These are phyloP conservation scores for Baccha elongata DNA, from an alignment of 2,888 invertebrate genomes.

Conservation along the genomic window DNA sequence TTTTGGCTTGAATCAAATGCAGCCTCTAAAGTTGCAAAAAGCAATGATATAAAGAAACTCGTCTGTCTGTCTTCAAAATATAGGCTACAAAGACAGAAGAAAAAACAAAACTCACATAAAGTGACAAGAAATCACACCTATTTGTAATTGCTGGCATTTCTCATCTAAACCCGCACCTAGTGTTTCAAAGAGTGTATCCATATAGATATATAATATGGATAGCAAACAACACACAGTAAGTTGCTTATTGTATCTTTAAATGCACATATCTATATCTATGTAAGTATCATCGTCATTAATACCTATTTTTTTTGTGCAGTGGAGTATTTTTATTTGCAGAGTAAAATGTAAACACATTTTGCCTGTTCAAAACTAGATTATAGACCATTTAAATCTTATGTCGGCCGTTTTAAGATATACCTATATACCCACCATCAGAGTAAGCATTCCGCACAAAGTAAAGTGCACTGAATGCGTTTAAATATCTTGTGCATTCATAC, in stretches of 20 bases:
- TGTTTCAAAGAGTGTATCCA: slow-evolving; percentile 9
- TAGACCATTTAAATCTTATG: slow-evolving; percentile 37
- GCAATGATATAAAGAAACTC: slow-evolving; percentile 12
- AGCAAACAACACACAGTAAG: slow-evolving; percentile 32
- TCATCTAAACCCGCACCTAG: slow-evolving; percentile 56
- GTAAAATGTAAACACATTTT: slow-evolving; percentile 46
- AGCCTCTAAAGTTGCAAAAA: slow-evolving; percentile 25
- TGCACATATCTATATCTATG: slow-evolving; percentile 6
- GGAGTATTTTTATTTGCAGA: slow-evolving; percentile 40
- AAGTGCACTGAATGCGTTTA: slow-evolving; percentile 30
- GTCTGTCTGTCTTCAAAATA: slow-evolving; percentile 25
- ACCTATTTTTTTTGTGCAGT: neutral
- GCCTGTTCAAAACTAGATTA: slow-evolving; percentile 51
- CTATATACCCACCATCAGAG: too few species aligned
- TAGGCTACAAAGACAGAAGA: slow-evolving; percentile 19
- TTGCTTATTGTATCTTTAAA: slow-evolving; percentile 27
- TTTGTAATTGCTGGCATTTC: slow-evolving; percentile 69
- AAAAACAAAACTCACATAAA: slow-evolving; percentile 36
- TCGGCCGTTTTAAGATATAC: neutral
- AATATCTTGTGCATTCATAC: slow-evolving; percentile 33
- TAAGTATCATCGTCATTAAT: slow-evolving; percentile 21
- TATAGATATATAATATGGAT: slow-evolving; percentile 10
- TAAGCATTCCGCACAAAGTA: slow-evolving; percentile 16
- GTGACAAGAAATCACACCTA: slow-evolving; percentile 67
- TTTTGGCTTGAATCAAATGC: slow-evolving; percentile 16